Evolutionary conservation across 2,888 invertebrate genomes (phyloP).

Genomic region (Diarsia brunnea): DNA sequence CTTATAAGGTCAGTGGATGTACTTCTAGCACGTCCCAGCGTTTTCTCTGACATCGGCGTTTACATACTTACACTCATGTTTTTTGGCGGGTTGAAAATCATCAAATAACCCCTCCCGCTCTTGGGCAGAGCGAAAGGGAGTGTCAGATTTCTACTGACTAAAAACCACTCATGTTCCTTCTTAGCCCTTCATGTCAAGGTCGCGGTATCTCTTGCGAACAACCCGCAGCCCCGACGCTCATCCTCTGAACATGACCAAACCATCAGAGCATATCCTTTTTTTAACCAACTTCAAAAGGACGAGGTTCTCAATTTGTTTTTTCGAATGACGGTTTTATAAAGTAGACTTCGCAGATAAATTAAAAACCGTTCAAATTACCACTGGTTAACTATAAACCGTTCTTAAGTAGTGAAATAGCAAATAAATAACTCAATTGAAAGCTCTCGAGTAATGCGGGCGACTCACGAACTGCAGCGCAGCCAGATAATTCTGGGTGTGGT

Average conservation of each 20-base stretch:
- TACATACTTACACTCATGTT: neutral
- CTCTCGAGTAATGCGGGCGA: conserved; percentile 77
- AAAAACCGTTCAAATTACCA: conserved; percentile 59
- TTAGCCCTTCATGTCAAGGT: no score
- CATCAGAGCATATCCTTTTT: neutral
- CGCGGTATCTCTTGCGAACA: no score
- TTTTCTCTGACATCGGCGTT: no score
- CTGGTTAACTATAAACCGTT: conserved; percentile 71
- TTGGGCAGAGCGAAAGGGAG: no score
- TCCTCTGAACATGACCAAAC: neutral
- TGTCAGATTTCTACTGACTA: no score
- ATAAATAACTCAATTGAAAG: conserved; percentile 85
- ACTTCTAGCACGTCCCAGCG: neutral
- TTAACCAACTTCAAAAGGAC: no score
- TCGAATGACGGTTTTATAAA: neutral
- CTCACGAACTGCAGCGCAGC: conserved; percentile 76
- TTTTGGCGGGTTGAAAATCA: no score
- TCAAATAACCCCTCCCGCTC: no score
- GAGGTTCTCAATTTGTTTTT: no score
- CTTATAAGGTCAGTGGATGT: neutral
- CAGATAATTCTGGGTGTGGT: conserved; percentile 63
- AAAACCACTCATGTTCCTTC: no score
- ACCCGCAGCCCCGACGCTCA: no score
- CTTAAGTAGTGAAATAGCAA: conserved; percentile 82
- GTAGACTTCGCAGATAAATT: conserved; percentile 40